Percentiles rank a stretch among this genome's conserved stretches.
Conservation (phyloP, 2,797 vertebrate genomes). For the Setipinna tenuifilis region DNA sequence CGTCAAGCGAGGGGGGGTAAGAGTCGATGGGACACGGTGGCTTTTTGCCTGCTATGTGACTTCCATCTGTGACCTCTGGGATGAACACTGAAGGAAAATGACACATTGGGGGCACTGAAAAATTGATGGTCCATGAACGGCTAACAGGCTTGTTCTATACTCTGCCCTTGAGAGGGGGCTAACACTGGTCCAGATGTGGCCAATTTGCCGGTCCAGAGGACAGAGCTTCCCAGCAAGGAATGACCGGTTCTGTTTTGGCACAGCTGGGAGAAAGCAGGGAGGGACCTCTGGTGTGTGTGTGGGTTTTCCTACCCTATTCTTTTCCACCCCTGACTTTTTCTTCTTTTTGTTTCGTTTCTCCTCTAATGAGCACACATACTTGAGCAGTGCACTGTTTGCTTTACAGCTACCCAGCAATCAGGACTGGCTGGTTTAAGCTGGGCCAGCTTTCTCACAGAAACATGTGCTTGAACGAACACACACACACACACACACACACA, state of each 20-base stretch:
- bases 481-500: neutral
- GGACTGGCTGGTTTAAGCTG: neutral
- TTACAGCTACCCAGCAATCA: neutral
- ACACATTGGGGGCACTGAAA: slow-evolving; percentile 4
- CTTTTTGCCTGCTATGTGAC: neutral
- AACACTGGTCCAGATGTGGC: neutral
- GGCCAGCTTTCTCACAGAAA: neutral
- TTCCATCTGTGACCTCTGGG: neutral
- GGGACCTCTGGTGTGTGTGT: neutral
- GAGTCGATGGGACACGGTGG: neutral
- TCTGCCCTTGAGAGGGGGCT: neutral
- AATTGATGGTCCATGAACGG: neutral
- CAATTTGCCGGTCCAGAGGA: neutral
- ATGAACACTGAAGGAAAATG: neutral
- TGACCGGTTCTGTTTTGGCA: neutral
- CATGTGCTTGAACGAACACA: neutral
- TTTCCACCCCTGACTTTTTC: neutral
- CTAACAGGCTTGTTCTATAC: neutral
- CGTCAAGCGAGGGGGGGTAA: neutral
- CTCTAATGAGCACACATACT: neutral
- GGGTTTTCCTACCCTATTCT: neutral
- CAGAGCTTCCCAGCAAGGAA: neutral
- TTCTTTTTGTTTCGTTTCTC: neutral
- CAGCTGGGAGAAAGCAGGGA: neutral
- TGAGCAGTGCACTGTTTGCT: neutral